phyloP scores from a whole-genome alignment of 2,113 vertebrate genomes.

The Phalacrocorax aristotelis region DNA sequence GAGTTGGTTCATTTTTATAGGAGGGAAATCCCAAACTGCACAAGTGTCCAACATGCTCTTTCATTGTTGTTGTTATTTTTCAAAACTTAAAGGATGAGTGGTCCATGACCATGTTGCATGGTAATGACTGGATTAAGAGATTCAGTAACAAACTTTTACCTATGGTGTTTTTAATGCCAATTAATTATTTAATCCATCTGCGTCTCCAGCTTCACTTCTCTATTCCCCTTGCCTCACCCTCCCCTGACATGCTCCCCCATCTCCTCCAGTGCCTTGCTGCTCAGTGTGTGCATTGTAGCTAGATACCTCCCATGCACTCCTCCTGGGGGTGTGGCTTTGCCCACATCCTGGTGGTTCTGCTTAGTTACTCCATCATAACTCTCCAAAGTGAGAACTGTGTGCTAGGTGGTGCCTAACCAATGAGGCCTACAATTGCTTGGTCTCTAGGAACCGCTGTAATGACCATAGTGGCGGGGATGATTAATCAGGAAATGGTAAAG shows the following conservation, averaged over 20 bases:
- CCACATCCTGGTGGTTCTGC: background rate
- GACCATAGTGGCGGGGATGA: background rate
- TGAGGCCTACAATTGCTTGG: background rate
- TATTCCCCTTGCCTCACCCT: background rate
- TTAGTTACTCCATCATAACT: background rate
- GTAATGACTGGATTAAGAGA: background rate
- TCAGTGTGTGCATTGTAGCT: background rate
- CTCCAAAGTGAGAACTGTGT: background rate
- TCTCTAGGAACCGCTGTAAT: background rate
- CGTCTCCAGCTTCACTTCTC: background rate
- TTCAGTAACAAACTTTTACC: background rate
- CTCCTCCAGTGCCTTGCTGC: background rate
- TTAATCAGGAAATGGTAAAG: constrained; percentile 62
- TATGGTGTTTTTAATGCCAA: background rate
- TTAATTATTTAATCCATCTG: background rate
- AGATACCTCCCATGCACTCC: background rate
- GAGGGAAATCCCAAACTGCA: background rate
- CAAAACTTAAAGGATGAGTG: background rate
- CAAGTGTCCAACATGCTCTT: background rate
- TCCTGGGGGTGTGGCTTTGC: background rate
- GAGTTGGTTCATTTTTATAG: background rate
- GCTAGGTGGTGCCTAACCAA: background rate
- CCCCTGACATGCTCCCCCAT: background rate
- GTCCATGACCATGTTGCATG: background rate
- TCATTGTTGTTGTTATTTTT: background rate